Base-by-base conservation (phyloP, 2,113 vertebrate genomes). In the Anser cygnoides region DNA sequence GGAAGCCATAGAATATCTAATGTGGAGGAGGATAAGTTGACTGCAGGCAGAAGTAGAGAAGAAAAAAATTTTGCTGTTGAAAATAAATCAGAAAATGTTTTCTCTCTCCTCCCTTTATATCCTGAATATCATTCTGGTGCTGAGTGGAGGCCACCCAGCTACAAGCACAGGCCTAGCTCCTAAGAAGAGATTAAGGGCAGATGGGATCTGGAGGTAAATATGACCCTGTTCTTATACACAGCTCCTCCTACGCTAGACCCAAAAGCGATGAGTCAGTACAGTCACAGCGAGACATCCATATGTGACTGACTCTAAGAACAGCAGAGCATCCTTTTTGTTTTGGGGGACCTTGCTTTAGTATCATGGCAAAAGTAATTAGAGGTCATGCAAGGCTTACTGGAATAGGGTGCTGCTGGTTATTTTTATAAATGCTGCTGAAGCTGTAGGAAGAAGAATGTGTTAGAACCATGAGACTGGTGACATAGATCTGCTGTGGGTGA, bases 1-100 rank as follows among this genome's bases (percentile, higher is more conserved):
- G 67, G 37, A 89, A 73, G 63, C 43, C 61, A 61, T 76, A 68
- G 92, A 96, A 96, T 96, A 91, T 49, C 39, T 90, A 87, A 89
- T 78, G 67, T 78, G 89, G 82, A 94, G 84, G 75, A 94, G 20
- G 70, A 23, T 92, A 59, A 89, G 66, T 20, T 92, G 70, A 74
- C 29, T 35, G 43, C 55, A 72, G 78, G 55, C 74, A 87, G 79
- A 92, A 62, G 35, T 21, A 20, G 6, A 82, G 46, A 83, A 33
- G 35, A 41, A 39, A 66, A 86, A 84, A 25, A 25, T 75, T 63
- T 85, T 80, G 26, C 55, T 66, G 37, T 44, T 70, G 62, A 74
- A 90, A 86, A 78, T 65, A 46, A 44, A 63, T 55, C 50, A 59
- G 59, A 29, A 73, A 74, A 59, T 28, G 2, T 65, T 72, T 89